Evolutionary conservation across 37 sponge, comb jelly and placozoan species (phyloP), one percentile per base, ranked within the genome.

Genomic region (Diacarnus erythraeanus): DNA sequence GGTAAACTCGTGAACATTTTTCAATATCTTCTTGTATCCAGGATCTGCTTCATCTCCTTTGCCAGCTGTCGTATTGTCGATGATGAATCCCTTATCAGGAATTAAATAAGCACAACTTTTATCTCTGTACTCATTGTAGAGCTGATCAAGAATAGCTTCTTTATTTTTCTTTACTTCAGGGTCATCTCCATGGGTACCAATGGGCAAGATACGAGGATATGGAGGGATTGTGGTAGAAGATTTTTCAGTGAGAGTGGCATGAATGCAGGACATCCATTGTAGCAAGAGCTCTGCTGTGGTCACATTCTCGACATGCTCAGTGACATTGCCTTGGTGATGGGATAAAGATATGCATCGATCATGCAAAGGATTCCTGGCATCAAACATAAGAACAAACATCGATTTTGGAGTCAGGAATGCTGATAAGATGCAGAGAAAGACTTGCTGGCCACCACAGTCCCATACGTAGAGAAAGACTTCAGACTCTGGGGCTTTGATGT

Each of bases 391-490:
- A 38, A 88, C 23, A 42, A 83, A 78, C 38, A 80, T 67, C 4
- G 87, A 80, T 17, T 76, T 64, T 21, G 81, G 40, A 29, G 81
- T 80, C 3, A 82, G 78, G 66, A 88, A 88, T 29, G 79, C 69
- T 39, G 89, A 75, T 27, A 83, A 57, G 25, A 83, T 44, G 59
- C 74, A 79, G 6, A 82, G 79, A 39, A 88, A 88, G 22, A 78
- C 68, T 20, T 56, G 68, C 27, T 83, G 89, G 27, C 89, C 89
- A 41, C 89, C 89, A 88, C 89, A 78, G 64, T 88, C 89, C 88
- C 88, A 88, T 18, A 82, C 33, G 54, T 76, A 47, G 36, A 87
- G 37, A 33, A 43, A 31, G 1, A 79, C 69, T 18, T 80, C 72
- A 0, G 37, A 64, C 23, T 77, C 64, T 15, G 51, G 51, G 6